Evolutionary conservation across 2,113 vertebrate genomes (phyloP), one percentile per base, ranked within the genome.

Genomic region (Microtus ochrogaster): DNA sequence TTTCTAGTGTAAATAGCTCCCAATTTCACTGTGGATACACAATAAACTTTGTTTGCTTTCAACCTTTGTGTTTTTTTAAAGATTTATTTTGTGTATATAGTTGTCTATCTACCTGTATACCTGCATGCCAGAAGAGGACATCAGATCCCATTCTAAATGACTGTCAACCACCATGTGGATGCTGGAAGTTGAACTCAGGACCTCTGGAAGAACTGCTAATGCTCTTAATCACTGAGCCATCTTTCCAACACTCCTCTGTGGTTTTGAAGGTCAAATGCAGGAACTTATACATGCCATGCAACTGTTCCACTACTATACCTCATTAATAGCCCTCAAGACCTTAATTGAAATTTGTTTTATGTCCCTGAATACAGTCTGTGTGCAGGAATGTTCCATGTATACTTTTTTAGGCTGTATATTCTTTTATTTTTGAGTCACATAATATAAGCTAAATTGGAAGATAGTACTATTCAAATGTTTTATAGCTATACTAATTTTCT

Each of bases 311-410:
- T 16, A 49, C 22, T 89, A 2, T 63, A 36, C 39, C 49, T 73
- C 68, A 81, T 21, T 41, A 7, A 39, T 26, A 8, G 13, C 5
- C 12, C 24, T 61, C 6, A 47, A 30, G 39, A 58, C 66, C 12
- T 91, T 66, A 76, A 66, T 52, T 66, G 17, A 96, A 21, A 55
- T 90, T 83, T 82, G 52, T 85, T 90, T 83, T 82, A 61, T 85
- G 24, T 26, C 14, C 74, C 30, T n/a, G 74, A 90, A 87, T 92
- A 82, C 36, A 3, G 44, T 92, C 36, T 74, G 26, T 52, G 41
- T 77, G 68, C 36, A n/a, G 41, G 66, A 94, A 84, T 74, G 16
- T 89, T 95, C 24, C 61, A 90, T 36, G 16, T 61, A 89, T 33
- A n/a, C n/a, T 11, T 16, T 26, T 44, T 58, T 92, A 87, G 8